Conservation (phyloP, 2,888 invertebrate species). For the Leucoma salicis region DNA sequence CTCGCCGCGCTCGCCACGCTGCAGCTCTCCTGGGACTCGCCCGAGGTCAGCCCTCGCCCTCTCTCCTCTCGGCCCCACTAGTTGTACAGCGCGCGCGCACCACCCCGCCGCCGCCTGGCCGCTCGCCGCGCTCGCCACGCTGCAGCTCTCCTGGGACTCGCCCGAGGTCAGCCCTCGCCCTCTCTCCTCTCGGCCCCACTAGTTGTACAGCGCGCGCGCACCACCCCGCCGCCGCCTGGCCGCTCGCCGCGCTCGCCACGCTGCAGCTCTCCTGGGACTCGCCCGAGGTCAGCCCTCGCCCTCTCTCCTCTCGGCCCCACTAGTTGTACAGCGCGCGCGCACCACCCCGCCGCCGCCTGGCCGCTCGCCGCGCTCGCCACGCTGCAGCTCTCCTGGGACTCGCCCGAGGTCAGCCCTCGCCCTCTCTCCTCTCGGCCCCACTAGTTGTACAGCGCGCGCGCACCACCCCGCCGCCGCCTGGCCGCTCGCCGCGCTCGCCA, state of each 20-base stretch:
- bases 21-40: slow-evolving; percentile 85
- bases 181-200: too few species aligned
- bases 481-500: slow-evolving; percentile 90
- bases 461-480: too few species aligned
- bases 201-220: too few species aligned
- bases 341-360: slow-evolving; percentile 91
- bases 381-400: slow-evolving; percentile 88
- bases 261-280: slow-evolving; percentile 88
- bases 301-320: too few species aligned
- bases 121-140: slow-evolving; percentile 89
- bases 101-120: slow-evolving; percentile 94
- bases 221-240: slow-evolving; percentile 93
- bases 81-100: slow-evolving; percentile 83
- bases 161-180: slow-evolving; percentile 17
- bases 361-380: slow-evolving; percentile 90
- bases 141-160: slow-evolving; percentile 87
- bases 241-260: slow-evolving; percentile 90
- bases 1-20: slow-evolving; percentile 91
- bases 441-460: too few species aligned
- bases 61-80: too few species aligned
- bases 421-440: too few species aligned
- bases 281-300: slow-evolving; percentile 16
- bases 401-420: too few species aligned
- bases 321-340: too few species aligned
- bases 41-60: slow-evolving; percentile 17